Evolutionary conservation across 2,113 vertebrate genomes (phyloP), one percentile per base, ranked within the genome.

Genomic region (Lota lota): DNA sequence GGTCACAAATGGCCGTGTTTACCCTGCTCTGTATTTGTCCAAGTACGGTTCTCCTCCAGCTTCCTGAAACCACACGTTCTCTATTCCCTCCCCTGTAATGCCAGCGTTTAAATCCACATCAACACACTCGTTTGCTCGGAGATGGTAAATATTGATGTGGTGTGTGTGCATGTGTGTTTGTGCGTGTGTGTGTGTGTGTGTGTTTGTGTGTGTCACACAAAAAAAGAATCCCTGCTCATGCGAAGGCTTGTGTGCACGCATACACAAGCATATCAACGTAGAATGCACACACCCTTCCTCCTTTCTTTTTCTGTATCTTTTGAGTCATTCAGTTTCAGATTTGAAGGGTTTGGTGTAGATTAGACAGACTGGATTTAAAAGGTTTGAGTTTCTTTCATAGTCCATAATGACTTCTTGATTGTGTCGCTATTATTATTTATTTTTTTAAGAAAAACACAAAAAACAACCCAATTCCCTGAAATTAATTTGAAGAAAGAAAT

Each of bases 21-120:
- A 78, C 75, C 74, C 59, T n/a, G 5, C 1, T 64, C 56, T 62
- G 61, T 80, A 75, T 88, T 88, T 87, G 85, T 84, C 78, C 73
- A 77, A 87, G 75, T 28, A 59, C 72, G 83, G 83, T 79, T 77
- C 15, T 71, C 71, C 79, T 72, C 61, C 77, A 73, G 84, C 84
- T 85, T 78, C 75, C 80, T 77, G 78, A 71, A 79, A 86, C 82
- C 88, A 74, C 86, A 83, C 69, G 69, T 82, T 87, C 86, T 80
- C 87, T 85, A 81, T 83, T 88, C 78, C 78, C 77, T 83, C 85
- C 73, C 67, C 70, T 1, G 70, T 79, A 81, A 77, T 85, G 80
- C 80, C 74, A 72, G 79, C 74, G 75, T 66, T 87, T 75, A 79
- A 81, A 82, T 85, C 83, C 80, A 84, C 82, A 89, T 82, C 80